These are phyloP conservation scores for Eulemur albifrons DNA, from an alignment of 2,797 vertebrate genomes.

Conservation along the genomic window DNA sequence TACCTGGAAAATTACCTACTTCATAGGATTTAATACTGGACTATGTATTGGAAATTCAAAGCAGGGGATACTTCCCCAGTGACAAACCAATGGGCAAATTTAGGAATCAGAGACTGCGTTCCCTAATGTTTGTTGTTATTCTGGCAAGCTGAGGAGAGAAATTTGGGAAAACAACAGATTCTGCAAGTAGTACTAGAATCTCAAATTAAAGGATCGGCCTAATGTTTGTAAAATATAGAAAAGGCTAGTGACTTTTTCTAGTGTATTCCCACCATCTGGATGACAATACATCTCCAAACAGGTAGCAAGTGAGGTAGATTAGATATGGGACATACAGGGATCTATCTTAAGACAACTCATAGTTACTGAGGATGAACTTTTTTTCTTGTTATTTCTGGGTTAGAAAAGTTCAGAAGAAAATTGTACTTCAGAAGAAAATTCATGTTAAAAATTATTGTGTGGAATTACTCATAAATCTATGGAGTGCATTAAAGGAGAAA, in stretches of 20 bases:
- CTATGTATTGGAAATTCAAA: not conserved
- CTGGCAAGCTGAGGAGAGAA: not conserved
- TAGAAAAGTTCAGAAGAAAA: constrained; percentile 4
- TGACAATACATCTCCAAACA: not conserved
- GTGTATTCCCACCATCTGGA: not conserved
- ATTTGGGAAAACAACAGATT: not conserved
- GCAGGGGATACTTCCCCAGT: not conserved
- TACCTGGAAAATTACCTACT: not conserved
- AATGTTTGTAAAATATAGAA: not conserved
- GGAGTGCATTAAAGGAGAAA: not conserved
- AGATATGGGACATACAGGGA: too few species aligned
- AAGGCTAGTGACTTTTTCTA: not conserved
- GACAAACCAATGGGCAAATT: not conserved
- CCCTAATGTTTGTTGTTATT: not conserved
- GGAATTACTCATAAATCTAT: not conserved
- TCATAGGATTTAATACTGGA: not conserved
- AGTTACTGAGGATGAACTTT: not conserved
- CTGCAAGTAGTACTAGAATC: not conserved
- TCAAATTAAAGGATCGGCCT: not conserved
- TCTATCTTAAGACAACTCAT: not conserved
- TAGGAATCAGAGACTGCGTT: not conserved
- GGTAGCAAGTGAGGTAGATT: not conserved
- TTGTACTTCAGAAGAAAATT: not conserved
- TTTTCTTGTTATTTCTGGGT: not conserved
- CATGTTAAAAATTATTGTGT: not conserved